These are phyloP conservation scores for Tetanocera ferruginea DNA, from an alignment of 2,888 invertebrate genomes.

Conservation along the genomic window DNA sequence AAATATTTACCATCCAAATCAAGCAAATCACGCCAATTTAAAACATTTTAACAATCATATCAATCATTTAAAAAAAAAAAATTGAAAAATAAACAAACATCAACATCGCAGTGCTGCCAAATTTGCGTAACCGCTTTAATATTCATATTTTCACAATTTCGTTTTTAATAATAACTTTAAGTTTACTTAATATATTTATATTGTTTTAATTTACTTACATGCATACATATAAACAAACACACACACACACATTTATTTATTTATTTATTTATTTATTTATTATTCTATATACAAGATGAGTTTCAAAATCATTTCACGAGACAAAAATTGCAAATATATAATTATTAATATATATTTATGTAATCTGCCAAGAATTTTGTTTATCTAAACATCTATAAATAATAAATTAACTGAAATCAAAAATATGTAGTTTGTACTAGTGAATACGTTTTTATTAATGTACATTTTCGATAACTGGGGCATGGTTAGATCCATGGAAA, in stretches of 20 bases:
- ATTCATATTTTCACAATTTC: conserved; percentile 11
- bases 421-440: background rate
- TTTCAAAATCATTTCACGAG: background rate
- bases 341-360: conserved; percentile 8
- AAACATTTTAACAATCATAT: background rate
- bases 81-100: too few species aligned
- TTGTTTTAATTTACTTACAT: conserved; percentile 20
- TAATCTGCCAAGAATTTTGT: conserved; percentile 21
- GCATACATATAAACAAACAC: background rate
- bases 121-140: conserved; percentile 11
- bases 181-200: conserved; percentile 6
- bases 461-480: too few species aligned
- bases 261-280: conserved; percentile 16
- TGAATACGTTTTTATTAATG: too few species aligned
- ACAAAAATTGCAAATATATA: background rate
- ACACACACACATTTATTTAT: background rate
- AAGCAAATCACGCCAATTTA: background rate
- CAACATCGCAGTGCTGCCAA: conserved; percentile 23
- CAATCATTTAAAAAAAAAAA: background rate
- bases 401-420: conserved; percentile 1
- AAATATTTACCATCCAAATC: background rate
- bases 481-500: too few species aligned
- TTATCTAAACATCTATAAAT: conserved; percentile 29
- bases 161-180: conserved; percentile 15
- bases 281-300: background rate